A percentile compares a stretch with the other conserved stretches of the same genome.
Conservation (phyloP, 2,113 vertebrate genomes). For the Neogobius melanostomus region DNA sequence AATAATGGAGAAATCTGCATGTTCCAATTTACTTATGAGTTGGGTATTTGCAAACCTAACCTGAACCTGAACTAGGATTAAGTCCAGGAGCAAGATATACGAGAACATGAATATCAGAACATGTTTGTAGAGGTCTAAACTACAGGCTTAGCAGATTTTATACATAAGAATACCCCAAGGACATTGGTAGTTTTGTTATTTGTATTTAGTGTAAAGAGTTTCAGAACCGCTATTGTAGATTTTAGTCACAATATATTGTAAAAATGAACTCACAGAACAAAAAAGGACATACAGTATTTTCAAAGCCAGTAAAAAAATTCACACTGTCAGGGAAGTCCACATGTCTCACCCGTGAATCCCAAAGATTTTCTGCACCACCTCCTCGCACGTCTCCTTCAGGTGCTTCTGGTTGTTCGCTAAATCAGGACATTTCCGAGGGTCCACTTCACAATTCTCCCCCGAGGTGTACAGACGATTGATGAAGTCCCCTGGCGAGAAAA, state of each 20-base stretch:
- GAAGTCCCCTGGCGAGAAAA: slow-evolving; percentile 76
- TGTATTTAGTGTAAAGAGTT: no score
- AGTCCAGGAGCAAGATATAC: no score
- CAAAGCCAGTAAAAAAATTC: background rate
- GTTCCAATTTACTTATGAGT: no score
- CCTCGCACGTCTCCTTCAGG: slow-evolving; percentile 81
- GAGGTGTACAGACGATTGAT: slow-evolving; percentile 79
- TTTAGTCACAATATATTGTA: background rate
- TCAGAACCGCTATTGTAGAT: no score
- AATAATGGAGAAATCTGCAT: no score
- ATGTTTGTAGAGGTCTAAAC: no score
- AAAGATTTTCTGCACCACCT: slow-evolving; percentile 84
- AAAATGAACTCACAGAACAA: background rate
- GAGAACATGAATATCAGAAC: no score
- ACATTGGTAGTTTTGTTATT: no score
- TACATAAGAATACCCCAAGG: no score
- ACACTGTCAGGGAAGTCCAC: background rate
- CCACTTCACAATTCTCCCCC: slow-evolving; percentile 84
- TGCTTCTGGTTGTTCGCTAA: slow-evolving; percentile 80
- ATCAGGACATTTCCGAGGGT: slow-evolving; percentile 85
- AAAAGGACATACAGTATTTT: background rate
- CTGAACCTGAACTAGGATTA: no score
- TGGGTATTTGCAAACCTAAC: no score
- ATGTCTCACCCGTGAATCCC: slow-evolving; percentile 77
- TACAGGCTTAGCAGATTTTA: no score